Percentiles rank a stretch among this genome's conserved stretches.
phyloP scores from a whole-genome alignment of 2,888 invertebrate species.

The Metopia argyrocephala region DNA sequence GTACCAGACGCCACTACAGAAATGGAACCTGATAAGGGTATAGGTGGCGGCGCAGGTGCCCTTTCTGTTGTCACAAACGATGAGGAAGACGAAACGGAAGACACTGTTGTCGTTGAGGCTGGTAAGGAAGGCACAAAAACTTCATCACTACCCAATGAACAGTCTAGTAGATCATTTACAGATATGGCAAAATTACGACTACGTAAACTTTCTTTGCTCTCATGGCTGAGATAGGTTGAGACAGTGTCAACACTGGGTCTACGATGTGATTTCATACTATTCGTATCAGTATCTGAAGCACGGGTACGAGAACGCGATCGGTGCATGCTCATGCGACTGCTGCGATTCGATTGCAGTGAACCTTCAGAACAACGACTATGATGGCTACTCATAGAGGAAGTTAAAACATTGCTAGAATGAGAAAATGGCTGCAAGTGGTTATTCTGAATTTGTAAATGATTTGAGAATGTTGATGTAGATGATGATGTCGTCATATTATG shows the following conservation, averaged over 20 bases:
- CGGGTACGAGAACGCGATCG: conserved; percentile 78
- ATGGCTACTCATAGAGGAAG: conserved; percentile 77
- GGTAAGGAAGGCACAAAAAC: conserved; percentile 80
- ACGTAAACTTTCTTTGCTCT: conserved; percentile 86
- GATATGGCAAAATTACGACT: conserved; percentile 80
- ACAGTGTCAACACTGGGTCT: conserved; percentile 92
- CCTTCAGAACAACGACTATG: conserved; percentile 78
- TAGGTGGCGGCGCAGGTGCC: conserved; percentile 75
- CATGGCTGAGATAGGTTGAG: conserved; percentile 92
- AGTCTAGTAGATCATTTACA: conserved; percentile 84
- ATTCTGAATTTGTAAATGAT: conserved; percentile 55
- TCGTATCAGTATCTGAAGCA: conserved; percentile 79
- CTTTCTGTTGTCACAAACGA: conserved; percentile 69
- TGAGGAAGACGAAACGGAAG: conserved; percentile 54
- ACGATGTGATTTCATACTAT: conserved; percentile 87
- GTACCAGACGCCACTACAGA: conserved; percentile 66
- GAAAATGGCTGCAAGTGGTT: conserved; percentile 72
- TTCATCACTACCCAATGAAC: conserved; percentile 86
- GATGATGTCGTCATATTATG: conserved; percentile 14
- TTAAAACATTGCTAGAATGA: conserved; percentile 74
- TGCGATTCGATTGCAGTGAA: conserved; percentile 74
- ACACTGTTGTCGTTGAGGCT: conserved; percentile 70
- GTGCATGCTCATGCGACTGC: conserved; percentile 75
- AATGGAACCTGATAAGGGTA: conserved; percentile 69
- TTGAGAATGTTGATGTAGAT: conserved; percentile 36